phyloP scores from a whole-genome alignment of 30 jellyfish, hydroid and myxozoan species.

The Chrysaora quinquecirrha region DNA sequence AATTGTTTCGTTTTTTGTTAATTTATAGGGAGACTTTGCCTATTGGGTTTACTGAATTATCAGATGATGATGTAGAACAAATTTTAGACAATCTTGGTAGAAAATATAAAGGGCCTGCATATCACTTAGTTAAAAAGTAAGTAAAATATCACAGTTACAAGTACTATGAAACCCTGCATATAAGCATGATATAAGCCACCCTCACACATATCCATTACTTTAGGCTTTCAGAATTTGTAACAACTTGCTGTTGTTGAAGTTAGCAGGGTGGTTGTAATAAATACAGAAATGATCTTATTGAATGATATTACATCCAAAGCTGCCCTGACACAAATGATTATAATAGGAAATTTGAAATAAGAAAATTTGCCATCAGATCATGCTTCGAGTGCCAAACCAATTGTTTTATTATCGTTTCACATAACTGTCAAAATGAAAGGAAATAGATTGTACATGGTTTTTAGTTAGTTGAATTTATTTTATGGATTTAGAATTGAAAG shows the following conservation, averaged over 20 bases:
- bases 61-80: slow-evolving; percentile 71
- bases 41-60: slow-evolving; percentile 85
- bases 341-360: no score
- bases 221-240: neutral
- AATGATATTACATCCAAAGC: neutral
- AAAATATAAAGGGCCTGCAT: slow-evolving; percentile 82
- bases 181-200: neutral
- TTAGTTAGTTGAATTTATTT: no score
- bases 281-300: neutral
- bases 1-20: neutral
- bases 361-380: no score
- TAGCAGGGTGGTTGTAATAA: neutral
- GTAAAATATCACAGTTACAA: no score
- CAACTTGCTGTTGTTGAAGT: neutral
- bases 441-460: no score
- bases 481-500: no score
- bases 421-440: no score
- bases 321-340: no score
- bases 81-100: slow-evolving; percentile 78
- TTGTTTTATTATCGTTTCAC: no score
- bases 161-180: neutral
- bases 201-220: neutral
- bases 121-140: slow-evolving; percentile 92
- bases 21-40: slow-evolving; percentile 79
- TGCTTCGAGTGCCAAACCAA: no score